Base-by-base conservation (phyloP, 2,888 invertebrate genomes). In the Drosophila rubida region DNA sequence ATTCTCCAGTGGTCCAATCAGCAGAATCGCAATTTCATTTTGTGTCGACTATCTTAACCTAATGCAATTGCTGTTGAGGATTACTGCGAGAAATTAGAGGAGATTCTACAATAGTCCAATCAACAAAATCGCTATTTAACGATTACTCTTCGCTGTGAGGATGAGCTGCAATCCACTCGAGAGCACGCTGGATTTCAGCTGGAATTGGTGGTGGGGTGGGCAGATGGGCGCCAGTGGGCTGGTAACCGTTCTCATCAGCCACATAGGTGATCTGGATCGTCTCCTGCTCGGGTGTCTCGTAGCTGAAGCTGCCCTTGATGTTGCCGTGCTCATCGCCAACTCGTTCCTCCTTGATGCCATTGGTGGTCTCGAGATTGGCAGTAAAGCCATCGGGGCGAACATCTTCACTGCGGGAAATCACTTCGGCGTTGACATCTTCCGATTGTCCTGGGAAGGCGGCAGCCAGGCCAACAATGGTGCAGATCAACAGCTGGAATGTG, bases 191-290 rank as follows among this genome's bases (percentile, higher is more conserved):
- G 30, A 88, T 88, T n/a, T 35, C 69, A 4, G 42, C 77, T 54
- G 87, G 87, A 22, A 79, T 42, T 70, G 88, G 80, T 9, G 87
- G 87, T 16, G 78, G 65, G 13, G 72, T 73, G 27, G 88, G 89
- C 51, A 88, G 60, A 13, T 32, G 35, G 1, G 53, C 67, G 11
- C 88, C 70, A 30, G 51, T 16, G 5, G 90, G 87, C 41, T 89
- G 90, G 45, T 79, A 90, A 30, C 90, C 90, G 39, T 89, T 51
- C 69, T 90, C 91, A 69, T 90, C 80, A 55, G 91, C 91, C 13
- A 80, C 68, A 66, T 90, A 90, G 6, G 19, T 11, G 4, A 90
- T 55, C 13, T 75, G 55, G n/a, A 90, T 51, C n/a, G 80, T 81
- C 14, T 77, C 81, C 4, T 90, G 90, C 55, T 89, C 89, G 42